phyloP scores from a whole-genome alignment of 2,113 vertebrate species.

The Epinephelus lanceolatus region DNA sequence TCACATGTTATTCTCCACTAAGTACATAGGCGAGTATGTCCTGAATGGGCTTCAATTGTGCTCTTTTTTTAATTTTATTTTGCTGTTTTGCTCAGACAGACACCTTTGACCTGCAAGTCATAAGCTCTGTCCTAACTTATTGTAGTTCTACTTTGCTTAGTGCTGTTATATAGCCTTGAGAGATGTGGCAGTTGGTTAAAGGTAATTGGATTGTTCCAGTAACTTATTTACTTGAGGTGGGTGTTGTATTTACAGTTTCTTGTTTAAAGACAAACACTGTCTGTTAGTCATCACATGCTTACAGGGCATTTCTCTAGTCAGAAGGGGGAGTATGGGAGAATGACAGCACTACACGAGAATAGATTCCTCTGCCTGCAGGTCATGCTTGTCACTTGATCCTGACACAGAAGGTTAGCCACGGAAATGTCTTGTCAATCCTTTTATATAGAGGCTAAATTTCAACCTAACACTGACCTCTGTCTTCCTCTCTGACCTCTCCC shows the following conservation, averaged over 20 bases:
- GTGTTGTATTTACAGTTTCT: background rate
- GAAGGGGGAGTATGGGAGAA: background rate
- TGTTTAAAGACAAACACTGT: background rate
- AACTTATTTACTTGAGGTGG: background rate
- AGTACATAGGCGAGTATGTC: background rate
- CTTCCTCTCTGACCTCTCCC: background rate
- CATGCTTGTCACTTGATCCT: conserved; percentile 4
- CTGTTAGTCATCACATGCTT: background rate
- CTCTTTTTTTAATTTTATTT: background rate
- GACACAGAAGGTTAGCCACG: background rate
- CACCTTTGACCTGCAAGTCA: conserved; percentile 74
- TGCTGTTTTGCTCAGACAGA: background rate
- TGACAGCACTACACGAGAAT: background rate
- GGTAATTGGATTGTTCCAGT: conserved; percentile 9
- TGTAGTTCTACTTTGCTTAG: background rate
- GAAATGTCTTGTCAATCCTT: conserved; percentile 1
- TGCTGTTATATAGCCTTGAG: conserved; percentile 30
- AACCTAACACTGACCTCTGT: conserved; percentile 10
- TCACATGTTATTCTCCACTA: background rate
- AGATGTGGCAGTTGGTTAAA: conserved; percentile 13
- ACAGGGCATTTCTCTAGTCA: background rate
- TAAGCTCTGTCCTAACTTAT: background rate
- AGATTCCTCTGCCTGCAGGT: background rate
- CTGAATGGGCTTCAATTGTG: background rate
- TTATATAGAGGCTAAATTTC: conserved; percentile 19